Percentiles rank a stretch among this genome's conserved stretches.
Conservation (phyloP, 2,113 vertebrate genomes). For the Propithecus coquereli region DNA sequence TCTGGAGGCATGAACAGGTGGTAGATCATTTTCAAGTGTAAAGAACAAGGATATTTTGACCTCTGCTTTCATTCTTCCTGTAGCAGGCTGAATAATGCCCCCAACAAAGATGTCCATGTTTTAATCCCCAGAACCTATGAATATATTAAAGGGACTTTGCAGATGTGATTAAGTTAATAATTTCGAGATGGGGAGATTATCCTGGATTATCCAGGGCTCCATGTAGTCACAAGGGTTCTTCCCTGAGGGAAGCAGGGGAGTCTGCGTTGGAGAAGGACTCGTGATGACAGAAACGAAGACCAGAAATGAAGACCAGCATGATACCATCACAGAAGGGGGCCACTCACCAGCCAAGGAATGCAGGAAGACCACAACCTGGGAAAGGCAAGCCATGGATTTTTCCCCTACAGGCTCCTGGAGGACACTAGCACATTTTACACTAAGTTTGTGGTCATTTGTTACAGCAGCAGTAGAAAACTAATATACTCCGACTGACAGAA, state of each 20-base stretch:
- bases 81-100: not conserved
- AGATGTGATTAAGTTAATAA: not conserved
- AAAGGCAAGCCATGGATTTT: not conserved
- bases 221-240: not conserved
- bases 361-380: not conserved
- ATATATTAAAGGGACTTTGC: not conserved
- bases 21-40: not conserved
- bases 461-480: not conserved
- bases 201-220: not conserved
- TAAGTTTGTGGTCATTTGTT: not conserved
- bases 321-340: not conserved
- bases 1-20: slow-evolving; percentile 36
- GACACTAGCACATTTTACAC: not conserved
- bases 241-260: not conserved
- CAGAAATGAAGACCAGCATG: not conserved
- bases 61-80: not conserved
- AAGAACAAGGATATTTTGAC: slow-evolving; percentile 37
- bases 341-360: not conserved
- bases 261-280: not conserved
- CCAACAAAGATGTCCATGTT: not conserved
- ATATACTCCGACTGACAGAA: not conserved
- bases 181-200: not conserved
- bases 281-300: not conserved
- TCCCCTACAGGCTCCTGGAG: not conserved
- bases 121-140: slow-evolving; percentile 32